Conservation (phyloP, 1,140 invertebrate species). For the Dendrolimus punctatus region DNA sequence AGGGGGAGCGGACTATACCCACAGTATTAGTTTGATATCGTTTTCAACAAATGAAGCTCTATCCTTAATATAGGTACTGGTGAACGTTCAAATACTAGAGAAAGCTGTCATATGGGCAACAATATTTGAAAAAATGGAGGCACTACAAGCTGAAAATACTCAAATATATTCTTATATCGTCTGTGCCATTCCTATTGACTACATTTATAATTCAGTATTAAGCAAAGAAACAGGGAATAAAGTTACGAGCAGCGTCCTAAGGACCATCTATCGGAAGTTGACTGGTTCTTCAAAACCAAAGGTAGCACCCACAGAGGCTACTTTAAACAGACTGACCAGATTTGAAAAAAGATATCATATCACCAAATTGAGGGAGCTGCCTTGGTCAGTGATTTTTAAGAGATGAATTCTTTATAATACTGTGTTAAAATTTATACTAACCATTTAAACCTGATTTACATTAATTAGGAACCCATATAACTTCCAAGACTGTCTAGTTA, state of each 20-base stretch:
- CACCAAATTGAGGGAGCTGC: constrained; percentile 43
- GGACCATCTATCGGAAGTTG: constrained; percentile 18
- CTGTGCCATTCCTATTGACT: constrained; percentile 43
- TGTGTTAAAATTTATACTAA: too few species aligned
- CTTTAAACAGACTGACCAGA: constrained; percentile 17
- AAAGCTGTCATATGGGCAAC: constrained; percentile 30
- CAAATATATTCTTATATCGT: constrained; percentile 51
- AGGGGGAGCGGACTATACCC: too few species aligned
- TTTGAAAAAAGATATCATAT: constrained; percentile 44
- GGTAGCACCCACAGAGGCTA: constrained; percentile 15
- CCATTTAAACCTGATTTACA: too few species aligned
- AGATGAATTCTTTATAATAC: constrained; percentile 19
- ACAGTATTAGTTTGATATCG: too few species aligned
- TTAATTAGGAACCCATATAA: too few species aligned
- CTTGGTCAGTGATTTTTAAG: constrained; percentile 60
- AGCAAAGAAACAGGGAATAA: constrained; percentile 19
- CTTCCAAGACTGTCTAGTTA: too few species aligned
- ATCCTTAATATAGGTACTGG: constrained; percentile 40
- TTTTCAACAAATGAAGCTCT: neutral
- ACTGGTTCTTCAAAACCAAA: constrained; percentile 18
- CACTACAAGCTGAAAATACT: constrained; percentile 25
- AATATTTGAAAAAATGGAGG: constrained; percentile 49
- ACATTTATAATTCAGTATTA: constrained; percentile 48
- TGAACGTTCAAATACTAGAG: constrained; percentile 49
- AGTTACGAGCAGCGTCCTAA: constrained; percentile 13